Evolutionary conservation across 2,888 invertebrate genomes (phyloP).

Genomic region (Drosophila greeni): DNA sequence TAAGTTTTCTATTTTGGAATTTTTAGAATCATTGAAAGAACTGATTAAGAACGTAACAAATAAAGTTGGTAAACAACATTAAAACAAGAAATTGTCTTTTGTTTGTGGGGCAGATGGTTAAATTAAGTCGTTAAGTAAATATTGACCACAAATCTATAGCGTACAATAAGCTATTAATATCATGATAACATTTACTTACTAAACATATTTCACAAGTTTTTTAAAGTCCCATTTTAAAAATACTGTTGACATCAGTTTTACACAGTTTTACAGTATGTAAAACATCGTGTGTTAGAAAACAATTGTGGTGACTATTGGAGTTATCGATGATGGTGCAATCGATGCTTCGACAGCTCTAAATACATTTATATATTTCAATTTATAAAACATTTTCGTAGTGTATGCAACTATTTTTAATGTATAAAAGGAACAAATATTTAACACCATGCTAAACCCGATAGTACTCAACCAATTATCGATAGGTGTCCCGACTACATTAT

Average conservation of each 20-base stretch:
- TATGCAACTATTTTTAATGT: background rate
- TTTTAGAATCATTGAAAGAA: constrained; percentile 76
- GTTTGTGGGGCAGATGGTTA: background rate
- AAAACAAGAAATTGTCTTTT: constrained; percentile 45
- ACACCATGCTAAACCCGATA: background rate
- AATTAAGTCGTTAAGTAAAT: background rate
- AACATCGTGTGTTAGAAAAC: background rate
- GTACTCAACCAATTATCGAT: background rate
- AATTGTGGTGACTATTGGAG: too few relatives aligned
- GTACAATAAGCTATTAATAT: too few relatives aligned
- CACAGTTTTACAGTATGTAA: background rate
- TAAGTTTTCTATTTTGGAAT: constrained; percentile 69
- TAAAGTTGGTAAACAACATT: constrained; percentile 74
- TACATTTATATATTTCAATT: background rate
- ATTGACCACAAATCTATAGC: too few relatives aligned
- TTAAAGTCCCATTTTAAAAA: too few relatives aligned
- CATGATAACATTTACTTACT: too few relatives aligned
- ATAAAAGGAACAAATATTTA: background rate
- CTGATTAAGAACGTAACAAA: constrained; percentile 75
- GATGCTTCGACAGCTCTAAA: background rate
- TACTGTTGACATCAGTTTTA: too few relatives aligned
- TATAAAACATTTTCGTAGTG: background rate
- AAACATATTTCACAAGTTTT: too few relatives aligned
- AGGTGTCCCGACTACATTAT: background rate
- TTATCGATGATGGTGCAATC: background rate